phyloP scores from a whole-genome alignment of 2,888 invertebrate species.

The Imbricaverruca yamaguchii region DNA sequence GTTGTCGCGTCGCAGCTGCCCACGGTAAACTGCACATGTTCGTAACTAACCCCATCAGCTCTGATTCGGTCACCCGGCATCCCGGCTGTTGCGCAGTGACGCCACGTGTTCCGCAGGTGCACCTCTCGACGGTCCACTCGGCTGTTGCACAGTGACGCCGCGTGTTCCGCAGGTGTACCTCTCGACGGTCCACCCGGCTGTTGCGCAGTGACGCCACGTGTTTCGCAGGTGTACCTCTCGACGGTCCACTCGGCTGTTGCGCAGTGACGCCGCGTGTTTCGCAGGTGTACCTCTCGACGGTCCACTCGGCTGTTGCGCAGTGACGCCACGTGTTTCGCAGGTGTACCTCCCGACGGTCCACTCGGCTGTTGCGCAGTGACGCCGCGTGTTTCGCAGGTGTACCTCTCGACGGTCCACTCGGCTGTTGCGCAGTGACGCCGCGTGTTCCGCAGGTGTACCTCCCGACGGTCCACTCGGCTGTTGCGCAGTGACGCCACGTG shows the following conservation, averaged over 20 bases:
- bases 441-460: conserved; percentile 37
- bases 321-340: neutral
- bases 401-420: conserved; percentile 43
- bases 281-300: conserved; percentile 41
- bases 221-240: conserved; percentile 38
- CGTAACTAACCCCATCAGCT: too few relatives aligned
- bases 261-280: too few relatives aligned
- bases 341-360: conserved; percentile 43
- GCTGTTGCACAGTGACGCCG: conserved; percentile 28
- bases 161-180: conserved; percentile 37
- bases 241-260: conserved; percentile 41
- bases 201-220: too few relatives aligned
- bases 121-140: conserved; percentile 43
- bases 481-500: too few relatives aligned
- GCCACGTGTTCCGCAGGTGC: conserved; percentile 34
- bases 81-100: too few relatives aligned
- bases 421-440: conserved; percentile 28
- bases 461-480: conserved; percentile 41
- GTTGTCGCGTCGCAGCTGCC: too few relatives aligned
- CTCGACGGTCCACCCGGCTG: conserved; percentile 41
- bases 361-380: conserved; percentile 35
- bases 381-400: conserved; percentile 34
- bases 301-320: conserved; percentile 38
- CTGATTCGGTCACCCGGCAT: too few relatives aligned
- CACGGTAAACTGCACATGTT: too few relatives aligned